These are phyloP conservation scores for Microtus richardsoni DNA, from an alignment of 2,113 vertebrate genomes.

Conservation along the genomic window DNA sequence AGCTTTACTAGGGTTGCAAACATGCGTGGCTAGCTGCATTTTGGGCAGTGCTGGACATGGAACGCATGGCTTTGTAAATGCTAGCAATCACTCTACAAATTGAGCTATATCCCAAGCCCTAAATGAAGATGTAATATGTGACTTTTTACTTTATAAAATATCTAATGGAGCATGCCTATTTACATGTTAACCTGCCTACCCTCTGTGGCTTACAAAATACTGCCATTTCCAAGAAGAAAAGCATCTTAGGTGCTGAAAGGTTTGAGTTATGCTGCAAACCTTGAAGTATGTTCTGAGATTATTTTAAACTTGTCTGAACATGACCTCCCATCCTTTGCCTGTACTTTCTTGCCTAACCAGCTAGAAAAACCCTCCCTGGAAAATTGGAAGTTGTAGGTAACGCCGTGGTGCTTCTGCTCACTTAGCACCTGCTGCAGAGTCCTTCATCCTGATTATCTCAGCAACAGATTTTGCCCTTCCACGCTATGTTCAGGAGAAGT, in stretches of 20 bases:
- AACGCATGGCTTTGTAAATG: neutral
- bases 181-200: neutral
- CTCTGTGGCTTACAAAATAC: neutral
- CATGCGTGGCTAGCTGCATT: neutral
- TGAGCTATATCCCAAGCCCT: neutral
- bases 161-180: neutral
- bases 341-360: constrained; percentile 56
- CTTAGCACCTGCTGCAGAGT: neutral
- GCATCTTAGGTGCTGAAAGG: neutral
- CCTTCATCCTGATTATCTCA: constrained; percentile 1
- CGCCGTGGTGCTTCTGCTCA: neutral
- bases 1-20: no score
- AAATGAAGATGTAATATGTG: neutral
- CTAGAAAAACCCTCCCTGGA: constrained; percentile 39
- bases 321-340: neutral
- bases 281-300: neutral
- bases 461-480: constrained; percentile 31
- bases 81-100: neutral
- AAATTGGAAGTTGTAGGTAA: constrained; percentile 20
- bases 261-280: constrained; percentile 51
- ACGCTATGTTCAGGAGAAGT: constrained; percentile 3
- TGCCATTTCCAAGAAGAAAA: neutral
- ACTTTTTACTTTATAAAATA: neutral
- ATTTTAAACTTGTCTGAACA: constrained; percentile 16
- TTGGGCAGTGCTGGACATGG: neutral